These are phyloP conservation scores for Cremastobaeus sp. DNA, from an alignment of 2,888 invertebrate genomes.

Conservation along the genomic window DNA sequence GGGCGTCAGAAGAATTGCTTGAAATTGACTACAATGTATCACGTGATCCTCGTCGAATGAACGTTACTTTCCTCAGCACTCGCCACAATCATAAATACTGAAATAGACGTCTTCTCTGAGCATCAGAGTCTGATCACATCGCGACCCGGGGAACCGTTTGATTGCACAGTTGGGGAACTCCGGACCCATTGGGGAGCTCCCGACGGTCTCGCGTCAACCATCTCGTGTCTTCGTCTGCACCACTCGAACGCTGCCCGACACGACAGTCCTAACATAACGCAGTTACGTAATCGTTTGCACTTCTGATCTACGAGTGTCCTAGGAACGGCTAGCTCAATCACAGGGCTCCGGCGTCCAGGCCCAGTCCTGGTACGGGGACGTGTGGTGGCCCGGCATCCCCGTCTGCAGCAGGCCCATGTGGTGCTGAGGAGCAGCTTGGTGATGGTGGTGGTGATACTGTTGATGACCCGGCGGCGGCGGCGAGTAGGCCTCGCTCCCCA, in stretches of 20 bases:
- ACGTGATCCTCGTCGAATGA: slow-evolving; percentile 43
- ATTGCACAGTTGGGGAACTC: slow-evolving; percentile 38
- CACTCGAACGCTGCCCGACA: background rate
- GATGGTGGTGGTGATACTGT: slow-evolving; percentile 72
- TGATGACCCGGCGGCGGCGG: slow-evolving; percentile 78
- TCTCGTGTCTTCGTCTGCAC: background rate
- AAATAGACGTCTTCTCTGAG: slow-evolving; percentile 39
- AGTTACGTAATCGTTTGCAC: background rate
- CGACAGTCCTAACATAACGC: slow-evolving; percentile 1
- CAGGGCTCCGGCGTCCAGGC: slow-evolving; percentile 73
- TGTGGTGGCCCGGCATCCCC: slow-evolving; percentile 58
- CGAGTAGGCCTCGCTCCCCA: slow-evolving; percentile 75
- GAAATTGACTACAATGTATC: slow-evolving; percentile 60
- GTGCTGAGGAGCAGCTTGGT: slow-evolving; percentile 67
- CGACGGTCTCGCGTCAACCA: slow-evolving; percentile 16
- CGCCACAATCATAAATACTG: slow-evolving; percentile 57
- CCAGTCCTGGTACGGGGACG: slow-evolving; percentile 71
- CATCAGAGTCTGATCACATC: slow-evolving; percentile 38
- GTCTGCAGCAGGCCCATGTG: slow-evolving; percentile 70
- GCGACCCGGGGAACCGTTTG: slow-evolving; percentile 27
- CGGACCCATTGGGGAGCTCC: slow-evolving; percentile 3
- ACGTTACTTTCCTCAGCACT: slow-evolving; percentile 36
- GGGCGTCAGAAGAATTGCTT: slow-evolving; percentile 40
- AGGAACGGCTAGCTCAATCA: slow-evolving; percentile 65
- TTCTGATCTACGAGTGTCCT: background rate